Evolutionary conservation across 2,888 invertebrate genomes (phyloP), one percentile per base, ranked within the genome.

Genomic region (Drosophila atripex): DNA sequence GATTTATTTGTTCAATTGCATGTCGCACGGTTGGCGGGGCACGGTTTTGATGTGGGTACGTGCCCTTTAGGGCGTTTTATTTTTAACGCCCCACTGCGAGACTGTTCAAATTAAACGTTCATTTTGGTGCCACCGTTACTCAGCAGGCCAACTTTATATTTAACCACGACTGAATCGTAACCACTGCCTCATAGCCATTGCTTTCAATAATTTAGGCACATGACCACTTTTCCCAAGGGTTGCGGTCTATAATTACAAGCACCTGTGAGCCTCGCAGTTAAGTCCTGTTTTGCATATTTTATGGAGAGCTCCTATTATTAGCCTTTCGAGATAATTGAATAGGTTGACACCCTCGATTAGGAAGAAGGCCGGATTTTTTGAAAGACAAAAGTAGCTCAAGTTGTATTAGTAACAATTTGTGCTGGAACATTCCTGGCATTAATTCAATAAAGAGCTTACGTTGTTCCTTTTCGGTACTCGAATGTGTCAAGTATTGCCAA

Each of bases 1-100:
- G 75, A 80, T 78, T 85, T 80, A 76, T 82, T 82, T 78, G 65
- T 82, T 71, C 72, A 75, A 75, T 77, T 85, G 77, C 64, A 66
- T 65, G 73, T 66, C 54, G 73, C 28, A 57, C 38, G 52, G 39
- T 39, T 45, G 63, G 43, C 21, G 25, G 30, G 56, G 41, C 59
- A 52, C 45, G 30, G 53, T 11, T 39, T 49, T 32, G 60, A 66
- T 56, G 43, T 28, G 68, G 68, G 59, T 58, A 47, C 59, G 59
- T 38, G 49, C 23, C 60, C 3, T 47, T 16, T 3, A 49, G 32
- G 58, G 59, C 58, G 39, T 39, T 47, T 60, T 23, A 60, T 39
- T 47, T 47, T 23, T 32, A 58, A 47, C 16, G 23, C 5, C 21
- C 9, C 30, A 25, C 23, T 14, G 23, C 32, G 47, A 7, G 16